Evolutionary conservation across 2,797 vertebrate genomes (phyloP).

Genomic region (Crypturellus tataupa): DNA sequence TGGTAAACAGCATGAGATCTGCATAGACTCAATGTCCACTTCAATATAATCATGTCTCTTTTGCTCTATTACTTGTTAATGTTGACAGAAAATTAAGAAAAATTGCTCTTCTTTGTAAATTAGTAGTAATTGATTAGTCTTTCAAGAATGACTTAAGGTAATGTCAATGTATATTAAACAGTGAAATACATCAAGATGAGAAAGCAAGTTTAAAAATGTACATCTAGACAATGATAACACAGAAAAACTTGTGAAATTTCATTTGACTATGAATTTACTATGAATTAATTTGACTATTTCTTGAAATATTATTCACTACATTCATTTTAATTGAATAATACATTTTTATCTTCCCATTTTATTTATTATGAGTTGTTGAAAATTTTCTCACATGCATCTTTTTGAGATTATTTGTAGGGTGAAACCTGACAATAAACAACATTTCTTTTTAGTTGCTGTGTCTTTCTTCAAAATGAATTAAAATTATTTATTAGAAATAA

Average conservation of each 20-base stretch:
- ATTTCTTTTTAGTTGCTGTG: background rate
- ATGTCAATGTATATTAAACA: too few relatives aligned
- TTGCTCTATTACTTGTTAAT: background rate
- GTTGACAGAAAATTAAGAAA: background rate
- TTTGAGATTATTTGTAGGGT: background rate
- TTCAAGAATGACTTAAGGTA: background rate
- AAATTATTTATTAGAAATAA: background rate
- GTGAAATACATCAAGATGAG: background rate
- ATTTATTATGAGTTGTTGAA: background rate
- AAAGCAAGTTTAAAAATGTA: background rate
- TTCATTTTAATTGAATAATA: background rate
- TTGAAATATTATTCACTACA: background rate
- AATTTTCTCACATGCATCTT: background rate
- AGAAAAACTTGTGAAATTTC: background rate
- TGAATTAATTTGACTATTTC: background rate
- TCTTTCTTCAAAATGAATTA: background rate
- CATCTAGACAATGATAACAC: background rate
- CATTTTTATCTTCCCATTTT: background rate
- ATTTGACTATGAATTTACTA: background rate
- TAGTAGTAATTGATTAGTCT: background rate
- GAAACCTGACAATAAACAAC: background rate
- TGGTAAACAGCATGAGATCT: background rate
- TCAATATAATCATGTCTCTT: background rate
- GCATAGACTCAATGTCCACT: background rate
- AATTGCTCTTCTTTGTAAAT: background rate